These are phyloP conservation scores for Agonum fuliginosum DNA, from an alignment of 2,888 invertebrate genomes.

Conservation along the genomic window DNA sequence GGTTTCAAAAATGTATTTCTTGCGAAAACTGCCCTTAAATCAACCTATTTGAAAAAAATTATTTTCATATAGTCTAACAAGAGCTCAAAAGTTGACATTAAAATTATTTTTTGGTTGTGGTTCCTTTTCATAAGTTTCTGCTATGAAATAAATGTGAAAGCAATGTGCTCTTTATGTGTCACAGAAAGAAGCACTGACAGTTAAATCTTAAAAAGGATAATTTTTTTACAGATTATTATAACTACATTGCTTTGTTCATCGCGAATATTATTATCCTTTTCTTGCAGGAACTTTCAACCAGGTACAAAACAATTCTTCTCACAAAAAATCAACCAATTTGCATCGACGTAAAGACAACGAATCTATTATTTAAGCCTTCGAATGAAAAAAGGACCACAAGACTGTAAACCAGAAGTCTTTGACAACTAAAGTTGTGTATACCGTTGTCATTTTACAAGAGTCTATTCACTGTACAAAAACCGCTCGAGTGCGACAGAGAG, in stretches of 20 bases:
- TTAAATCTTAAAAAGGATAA: too few relatives aligned
- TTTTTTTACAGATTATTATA: neutral
- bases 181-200: too few relatives aligned
- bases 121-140: too few relatives aligned
- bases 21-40: too few relatives aligned
- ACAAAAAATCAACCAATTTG: constrained; percentile 19
- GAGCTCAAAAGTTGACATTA: too few relatives aligned
- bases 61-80: too few relatives aligned
- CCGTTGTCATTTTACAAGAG: constrained; percentile 48
- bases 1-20: too few relatives aligned
- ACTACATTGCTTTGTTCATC: neutral
- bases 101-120: too few relatives aligned
- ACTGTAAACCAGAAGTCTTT: constrained; percentile 37
- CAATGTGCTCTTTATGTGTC: too few relatives aligned
- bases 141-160: too few relatives aligned
- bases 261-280: neutral
- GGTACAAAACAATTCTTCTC: neutral
- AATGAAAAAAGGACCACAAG: constrained; percentile 23
- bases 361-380: constrained; percentile 26
- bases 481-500: constrained; percentile 25
- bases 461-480: constrained; percentile 28
- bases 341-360: constrained; percentile 39
- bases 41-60: too few relatives aligned
- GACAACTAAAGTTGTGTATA: constrained; percentile 42
- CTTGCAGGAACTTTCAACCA: neutral